Conservation (phyloP, 2,888 invertebrate genomes). For the Nephrocerus scutellatus region DNA sequence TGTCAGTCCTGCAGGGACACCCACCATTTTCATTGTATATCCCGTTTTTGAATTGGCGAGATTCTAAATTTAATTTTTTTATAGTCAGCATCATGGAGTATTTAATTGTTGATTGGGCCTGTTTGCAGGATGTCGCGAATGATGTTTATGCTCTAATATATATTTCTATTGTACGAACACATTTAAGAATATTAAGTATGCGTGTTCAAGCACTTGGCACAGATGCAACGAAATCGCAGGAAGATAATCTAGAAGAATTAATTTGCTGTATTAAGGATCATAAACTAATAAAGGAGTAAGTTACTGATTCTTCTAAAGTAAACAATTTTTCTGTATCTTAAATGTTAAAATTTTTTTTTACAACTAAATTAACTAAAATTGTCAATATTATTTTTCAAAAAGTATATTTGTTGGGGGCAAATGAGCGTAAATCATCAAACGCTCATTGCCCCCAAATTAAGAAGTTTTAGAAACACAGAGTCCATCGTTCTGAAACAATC, state of each 20-base stretch:
- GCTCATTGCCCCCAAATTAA: too few species aligned
- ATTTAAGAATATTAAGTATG: conserved; percentile 19
- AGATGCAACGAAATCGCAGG: background rate
- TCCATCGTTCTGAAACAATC: too few species aligned
- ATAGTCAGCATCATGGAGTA: conserved; percentile 19
- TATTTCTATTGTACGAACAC: conserved; percentile 20
- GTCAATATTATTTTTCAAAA: too few species aligned
- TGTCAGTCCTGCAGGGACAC: conserved; percentile 19
- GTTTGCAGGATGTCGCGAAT: conserved; percentile 19
- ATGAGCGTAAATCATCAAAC: too few species aligned
- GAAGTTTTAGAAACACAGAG: too few species aligned
- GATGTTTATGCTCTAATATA: conserved; percentile 26
- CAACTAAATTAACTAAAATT: too few species aligned
- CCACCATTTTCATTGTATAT: conserved; percentile 24
- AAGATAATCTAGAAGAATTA: conserved; percentile 20
- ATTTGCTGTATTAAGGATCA: conserved; percentile 25
- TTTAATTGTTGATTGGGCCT: conserved; percentile 11
- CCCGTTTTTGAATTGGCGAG: conserved; percentile 22
- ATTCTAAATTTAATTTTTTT: conserved; percentile 21
- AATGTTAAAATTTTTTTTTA: too few species aligned
- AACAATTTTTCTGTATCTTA: too few species aligned
- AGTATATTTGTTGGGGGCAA: too few species aligned
- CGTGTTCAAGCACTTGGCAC: conserved; percentile 18
- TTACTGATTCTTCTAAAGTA: too few species aligned
- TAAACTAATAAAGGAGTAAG: conserved; percentile 23